Evolutionary conservation across 2,113 vertebrate genomes (phyloP).

Genomic region (Aspiorhynchus laticeps): DNA sequence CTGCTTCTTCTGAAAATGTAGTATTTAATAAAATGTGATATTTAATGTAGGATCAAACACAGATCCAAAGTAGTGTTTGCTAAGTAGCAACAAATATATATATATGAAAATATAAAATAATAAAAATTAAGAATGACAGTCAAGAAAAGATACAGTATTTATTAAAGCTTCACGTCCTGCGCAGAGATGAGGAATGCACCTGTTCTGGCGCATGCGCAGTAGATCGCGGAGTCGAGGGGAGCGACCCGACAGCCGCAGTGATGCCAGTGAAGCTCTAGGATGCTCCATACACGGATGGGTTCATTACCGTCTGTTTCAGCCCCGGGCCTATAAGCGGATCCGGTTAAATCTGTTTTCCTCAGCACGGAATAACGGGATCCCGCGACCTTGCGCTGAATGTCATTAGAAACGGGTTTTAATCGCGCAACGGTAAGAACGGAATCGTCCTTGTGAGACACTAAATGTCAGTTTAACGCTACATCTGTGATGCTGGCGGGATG

Average conservation of each 20-base stretch:
- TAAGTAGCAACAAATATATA: too few relatives aligned
- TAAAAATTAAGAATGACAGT: too few relatives aligned
- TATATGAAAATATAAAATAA: too few relatives aligned
- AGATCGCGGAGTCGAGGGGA: conserved; percentile 10
- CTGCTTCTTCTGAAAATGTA: neutral
- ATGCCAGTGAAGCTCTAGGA: conserved; percentile 41
- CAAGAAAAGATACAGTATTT: too few relatives aligned
- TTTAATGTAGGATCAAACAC: neutral
- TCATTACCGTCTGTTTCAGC: neutral
- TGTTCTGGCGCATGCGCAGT: conserved; percentile 45
- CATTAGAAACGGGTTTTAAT: conserved; percentile 62
- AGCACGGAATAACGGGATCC: conserved; percentile 18
- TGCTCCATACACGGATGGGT: conserved; percentile 26
- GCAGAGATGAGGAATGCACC: neutral
- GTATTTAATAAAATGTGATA: too few relatives aligned
- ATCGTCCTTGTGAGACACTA: conserved; percentile 4
- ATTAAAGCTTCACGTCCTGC: too few relatives aligned
- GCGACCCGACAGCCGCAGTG: conserved; percentile 45
- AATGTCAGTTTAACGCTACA: neutral
- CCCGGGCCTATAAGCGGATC: neutral
- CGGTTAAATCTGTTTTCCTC: neutral
- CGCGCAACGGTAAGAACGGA: conserved; percentile 70
- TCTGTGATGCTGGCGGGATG: neutral
- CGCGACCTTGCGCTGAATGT: conserved; percentile 72
- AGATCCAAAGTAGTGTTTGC: too few relatives aligned